Percentiles rank a stretch among this genome's conserved stretches.
These are phyloP conservation scores for Netelia virgata DNA, from an alignment of 2,888 invertebrate genomes.

Conservation along the genomic window DNA sequence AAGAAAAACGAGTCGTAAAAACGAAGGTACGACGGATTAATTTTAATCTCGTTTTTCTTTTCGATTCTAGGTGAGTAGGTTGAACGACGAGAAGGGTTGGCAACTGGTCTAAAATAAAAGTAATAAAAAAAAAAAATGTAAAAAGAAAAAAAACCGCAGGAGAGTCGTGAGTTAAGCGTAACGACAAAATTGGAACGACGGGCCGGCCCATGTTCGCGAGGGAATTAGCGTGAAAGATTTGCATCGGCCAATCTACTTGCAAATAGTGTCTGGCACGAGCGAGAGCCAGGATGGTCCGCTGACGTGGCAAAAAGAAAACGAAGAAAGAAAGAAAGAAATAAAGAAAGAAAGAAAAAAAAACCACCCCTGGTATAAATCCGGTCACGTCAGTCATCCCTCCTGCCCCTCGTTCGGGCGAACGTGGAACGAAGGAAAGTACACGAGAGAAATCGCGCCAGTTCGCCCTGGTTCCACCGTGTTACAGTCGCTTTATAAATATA, in stretches of 20 bases:
- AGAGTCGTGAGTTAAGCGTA: neutral
- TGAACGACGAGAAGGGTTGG: no score
- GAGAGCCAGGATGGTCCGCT: neutral
- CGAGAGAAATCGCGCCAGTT: neutral
- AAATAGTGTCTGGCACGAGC: constrained; percentile 68
- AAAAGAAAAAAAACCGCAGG: no score
- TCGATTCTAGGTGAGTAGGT: no score
- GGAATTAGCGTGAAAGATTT: constrained; percentile 69
- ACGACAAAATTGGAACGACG: constrained; percentile 10
- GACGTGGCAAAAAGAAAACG: constrained; percentile 35
- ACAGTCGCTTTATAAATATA: constrained; percentile 3
- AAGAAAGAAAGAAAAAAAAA: neutral
- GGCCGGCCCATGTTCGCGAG: constrained; percentile 25
- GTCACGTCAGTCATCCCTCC: constrained; percentile 51
- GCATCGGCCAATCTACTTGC: constrained; percentile 76
- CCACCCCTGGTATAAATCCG: constrained; percentile 43
- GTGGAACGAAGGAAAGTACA: constrained; percentile 6
- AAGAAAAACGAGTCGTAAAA: no score
- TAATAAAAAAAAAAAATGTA: no score
- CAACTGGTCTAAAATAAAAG: no score
- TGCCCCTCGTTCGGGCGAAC: neutral
- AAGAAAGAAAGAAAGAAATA: no score
- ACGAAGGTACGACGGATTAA: no score
- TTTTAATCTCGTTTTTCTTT: no score
- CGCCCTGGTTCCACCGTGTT: neutral